Percentiles rank a stretch among this genome's conserved stretches.
These are phyloP conservation scores for Cyanistes caeruleus DNA, from an alignment of 2,113 vertebrate genomes.

Conservation along the genomic window DNA sequence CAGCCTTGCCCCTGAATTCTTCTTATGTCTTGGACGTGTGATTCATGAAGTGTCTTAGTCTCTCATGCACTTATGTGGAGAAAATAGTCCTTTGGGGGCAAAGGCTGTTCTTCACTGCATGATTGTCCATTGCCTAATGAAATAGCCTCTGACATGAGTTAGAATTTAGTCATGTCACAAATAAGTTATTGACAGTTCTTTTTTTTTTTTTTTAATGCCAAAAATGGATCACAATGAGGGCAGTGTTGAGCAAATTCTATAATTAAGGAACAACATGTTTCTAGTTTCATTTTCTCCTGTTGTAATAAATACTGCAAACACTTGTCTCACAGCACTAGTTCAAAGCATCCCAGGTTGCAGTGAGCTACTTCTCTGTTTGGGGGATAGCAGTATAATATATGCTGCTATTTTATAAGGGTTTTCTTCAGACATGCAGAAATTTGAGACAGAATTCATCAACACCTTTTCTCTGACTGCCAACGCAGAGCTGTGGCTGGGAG, in stretches of 20 bases:
- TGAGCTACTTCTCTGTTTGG: conserved; percentile 15
- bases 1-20: not conserved
- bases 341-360: conserved; percentile 40
- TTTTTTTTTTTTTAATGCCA: not conserved
- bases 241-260: not conserved
- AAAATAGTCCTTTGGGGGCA: not conserved
- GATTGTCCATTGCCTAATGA: not conserved
- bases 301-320: conserved; percentile 36
- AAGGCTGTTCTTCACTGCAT: not conserved
- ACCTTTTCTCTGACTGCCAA: conserved; percentile 50
- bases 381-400: conserved; percentile 11
- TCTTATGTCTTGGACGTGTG: not conserved
- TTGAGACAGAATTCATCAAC: conserved; percentile 62
- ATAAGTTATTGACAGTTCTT: not conserved
- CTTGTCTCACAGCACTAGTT: conserved; percentile 1
- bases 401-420: conserved; percentile 24
- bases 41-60: not conserved
- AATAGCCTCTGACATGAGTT: not conserved
- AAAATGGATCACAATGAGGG: not conserved
- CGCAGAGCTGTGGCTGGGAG: conserved; percentile 28
- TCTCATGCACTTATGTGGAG: not conserved
- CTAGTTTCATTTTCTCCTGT: conserved; percentile 20
- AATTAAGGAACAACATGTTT: conserved; percentile 21
- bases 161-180: not conserved
- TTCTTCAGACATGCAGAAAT: conserved; percentile 55